phyloP scores from a whole-genome alignment of 2,888 invertebrate genomes.

The Bimastos eiseni region DNA sequence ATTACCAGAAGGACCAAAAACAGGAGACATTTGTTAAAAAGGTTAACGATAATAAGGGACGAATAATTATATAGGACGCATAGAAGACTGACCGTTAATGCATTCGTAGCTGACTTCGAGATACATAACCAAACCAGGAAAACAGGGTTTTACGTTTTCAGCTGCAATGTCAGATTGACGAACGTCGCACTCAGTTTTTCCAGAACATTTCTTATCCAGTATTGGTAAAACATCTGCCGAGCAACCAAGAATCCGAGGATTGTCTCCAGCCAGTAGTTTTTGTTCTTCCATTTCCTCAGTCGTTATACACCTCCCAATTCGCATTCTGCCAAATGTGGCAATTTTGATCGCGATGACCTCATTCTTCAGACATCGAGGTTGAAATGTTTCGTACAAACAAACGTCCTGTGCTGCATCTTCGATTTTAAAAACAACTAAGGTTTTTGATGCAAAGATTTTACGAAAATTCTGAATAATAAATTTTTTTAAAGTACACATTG shows the following conservation, averaged over 20 bases:
- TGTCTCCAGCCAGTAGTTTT: not conserved
- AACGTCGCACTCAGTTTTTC: slow-evolving; percentile 24
- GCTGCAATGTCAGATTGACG: not conserved
- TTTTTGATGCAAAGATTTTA: not conserved
- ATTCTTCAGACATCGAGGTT: slow-evolving; percentile 18
- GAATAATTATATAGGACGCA: no score
- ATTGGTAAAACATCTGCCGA: slow-evolving; percentile 26
- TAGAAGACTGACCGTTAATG: slow-evolving; percentile 15
- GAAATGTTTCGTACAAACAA: not conserved
- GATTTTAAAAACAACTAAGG: not conserved
- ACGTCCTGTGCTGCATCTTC: not conserved
- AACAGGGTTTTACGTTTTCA: slow-evolving; percentile 16
- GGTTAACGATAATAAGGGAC: no score
- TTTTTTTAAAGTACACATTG: no score
- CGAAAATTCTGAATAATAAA: not conserved
- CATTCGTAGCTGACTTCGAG: slow-evolving; percentile 31
- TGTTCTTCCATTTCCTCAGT: not conserved
- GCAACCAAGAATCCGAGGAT: slow-evolving; percentile 28
- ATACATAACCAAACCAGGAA: slow-evolving; percentile 15
- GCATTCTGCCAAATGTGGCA: slow-evolving; percentile 30
- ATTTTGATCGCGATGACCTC: slow-evolving; percentile 17
- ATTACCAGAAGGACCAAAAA: no score
- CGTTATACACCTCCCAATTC: slow-evolving; percentile 27
- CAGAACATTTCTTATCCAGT: slow-evolving; percentile 31
- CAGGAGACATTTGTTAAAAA: no score